Evolutionary conservation across 2,797 vertebrate species (phyloP).

Genomic region (Labroides dimidiatus): DNA sequence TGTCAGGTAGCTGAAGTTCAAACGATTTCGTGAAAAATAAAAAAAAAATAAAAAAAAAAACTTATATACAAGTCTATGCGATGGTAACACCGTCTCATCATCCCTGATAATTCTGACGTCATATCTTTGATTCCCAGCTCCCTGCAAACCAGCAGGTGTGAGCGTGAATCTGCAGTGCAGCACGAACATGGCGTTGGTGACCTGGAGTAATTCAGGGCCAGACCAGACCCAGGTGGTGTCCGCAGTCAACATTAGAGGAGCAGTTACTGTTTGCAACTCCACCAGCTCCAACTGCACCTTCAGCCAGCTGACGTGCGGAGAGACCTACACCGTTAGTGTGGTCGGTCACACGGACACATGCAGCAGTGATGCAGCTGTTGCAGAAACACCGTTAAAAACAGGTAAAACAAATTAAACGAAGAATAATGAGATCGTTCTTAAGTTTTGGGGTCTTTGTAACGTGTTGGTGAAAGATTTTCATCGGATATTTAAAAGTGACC

Average conservation of each 20-base stretch:
- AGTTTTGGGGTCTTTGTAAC: no score
- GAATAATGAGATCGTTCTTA: neutral
- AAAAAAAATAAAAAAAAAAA: no score
- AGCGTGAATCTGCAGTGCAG: conserved; percentile 72
- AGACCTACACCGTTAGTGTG: conserved; percentile 76
- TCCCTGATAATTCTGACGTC: no score
- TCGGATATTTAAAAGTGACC: no score
- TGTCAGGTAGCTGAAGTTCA: conserved; percentile 74
- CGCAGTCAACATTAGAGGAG: conserved; percentile 65
- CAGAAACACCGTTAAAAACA: conserved; percentile 54
- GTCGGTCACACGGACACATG: conserved; percentile 73
- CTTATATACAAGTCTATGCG: no score
- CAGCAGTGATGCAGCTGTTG: conserved; percentile 57
- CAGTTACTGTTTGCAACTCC: conserved; percentile 67
- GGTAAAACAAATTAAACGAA: conserved; percentile 55
- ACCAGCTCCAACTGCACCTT: conserved; percentile 75
- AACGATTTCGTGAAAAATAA: neutral
- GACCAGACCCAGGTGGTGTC: conserved; percentile 76
- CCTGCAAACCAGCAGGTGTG: conserved; percentile 70
- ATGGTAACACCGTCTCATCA: no score
- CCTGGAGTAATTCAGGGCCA: conserved; percentile 71
- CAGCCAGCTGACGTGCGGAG: conserved; percentile 77
- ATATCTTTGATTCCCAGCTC: conserved; percentile 61
- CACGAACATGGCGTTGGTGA: conserved; percentile 64
- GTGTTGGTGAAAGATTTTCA: no score